Evolutionary conservation across 2,113 vertebrate species (phyloP).

Genomic region (Crotalus viridis): DNA sequence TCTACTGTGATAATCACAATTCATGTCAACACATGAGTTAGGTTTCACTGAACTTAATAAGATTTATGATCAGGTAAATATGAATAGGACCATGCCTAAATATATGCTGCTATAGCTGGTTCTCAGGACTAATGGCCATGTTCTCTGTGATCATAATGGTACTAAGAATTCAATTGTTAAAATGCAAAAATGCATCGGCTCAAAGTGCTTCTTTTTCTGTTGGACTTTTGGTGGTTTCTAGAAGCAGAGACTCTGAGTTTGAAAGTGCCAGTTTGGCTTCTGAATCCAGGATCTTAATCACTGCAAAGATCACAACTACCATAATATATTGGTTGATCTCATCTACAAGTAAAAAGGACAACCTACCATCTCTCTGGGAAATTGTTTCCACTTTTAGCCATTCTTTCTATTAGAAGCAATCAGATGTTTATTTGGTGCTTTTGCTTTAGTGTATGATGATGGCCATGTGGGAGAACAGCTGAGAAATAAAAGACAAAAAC

Average conservation of each 20-base stretch:
- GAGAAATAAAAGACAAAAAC: background rate
- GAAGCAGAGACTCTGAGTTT: background rate
- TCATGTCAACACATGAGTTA: background rate
- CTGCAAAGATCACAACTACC: background rate
- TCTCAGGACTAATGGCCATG: background rate
- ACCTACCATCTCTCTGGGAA: background rate
- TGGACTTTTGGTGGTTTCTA: background rate
- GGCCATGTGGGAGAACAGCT: background rate
- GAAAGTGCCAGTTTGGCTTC: background rate
- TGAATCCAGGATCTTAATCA: background rate
- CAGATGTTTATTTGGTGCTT: background rate
- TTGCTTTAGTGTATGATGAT: background rate
- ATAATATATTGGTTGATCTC: background rate
- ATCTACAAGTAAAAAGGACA: background rate
- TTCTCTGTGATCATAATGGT: background rate
- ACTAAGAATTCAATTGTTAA: background rate
- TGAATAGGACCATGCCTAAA: background rate
- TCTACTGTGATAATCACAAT: background rate
- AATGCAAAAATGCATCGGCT: background rate
- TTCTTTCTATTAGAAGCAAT: background rate
- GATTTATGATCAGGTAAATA: background rate
- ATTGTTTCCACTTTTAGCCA: background rate
- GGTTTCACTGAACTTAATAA: background rate
- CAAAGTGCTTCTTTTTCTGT: background rate
- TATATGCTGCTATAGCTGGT: background rate